Evolutionary conservation across 1,140 invertebrate genomes (phyloP).

Genomic region (Dreissena polymorpha): DNA sequence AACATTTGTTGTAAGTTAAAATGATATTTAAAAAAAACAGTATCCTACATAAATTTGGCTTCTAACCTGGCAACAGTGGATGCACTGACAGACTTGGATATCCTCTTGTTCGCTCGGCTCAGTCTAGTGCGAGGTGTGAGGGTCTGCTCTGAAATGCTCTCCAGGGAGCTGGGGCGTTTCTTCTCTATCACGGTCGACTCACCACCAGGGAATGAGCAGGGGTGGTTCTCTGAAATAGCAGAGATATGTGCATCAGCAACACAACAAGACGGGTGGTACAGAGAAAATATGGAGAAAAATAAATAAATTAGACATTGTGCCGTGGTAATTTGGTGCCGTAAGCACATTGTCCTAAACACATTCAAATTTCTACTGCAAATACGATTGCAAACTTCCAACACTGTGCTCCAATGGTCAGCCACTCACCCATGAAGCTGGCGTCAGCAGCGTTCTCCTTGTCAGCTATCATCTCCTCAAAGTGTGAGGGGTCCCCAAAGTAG

Average conservation of each 20-base stretch:
- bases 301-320: too few species aligned
- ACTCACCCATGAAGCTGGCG: conserved; percentile 57
- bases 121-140: conserved; percentile 34
- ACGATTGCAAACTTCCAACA: too few species aligned
- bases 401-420: background rate
- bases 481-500: conserved; percentile 60
- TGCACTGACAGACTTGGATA: conserved; percentile 29
- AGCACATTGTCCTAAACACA: too few species aligned
- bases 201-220: conserved; percentile 28
- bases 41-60: background rate
- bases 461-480: conserved; percentile 55
- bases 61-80: conserved; percentile 36
- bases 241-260: background rate
- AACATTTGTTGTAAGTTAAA: too few species aligned
- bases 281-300: background rate
- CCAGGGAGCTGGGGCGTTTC: conserved; percentile 9
- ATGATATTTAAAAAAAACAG: background rate
- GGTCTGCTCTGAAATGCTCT: conserved; percentile 1
- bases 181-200: background rate
- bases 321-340: too few species aligned
- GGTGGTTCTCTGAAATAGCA: conserved; percentile 47
- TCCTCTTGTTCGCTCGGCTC: conserved; percentile 5
- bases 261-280: background rate
- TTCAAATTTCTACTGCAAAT: too few species aligned
- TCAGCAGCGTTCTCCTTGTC: conserved; percentile 50